Percentiles rank a stretch among this genome's conserved stretches.
Evolutionary conservation across 2,113 vertebrate genomes (phyloP).

Genomic region (Phainopepla nitens): DNA sequence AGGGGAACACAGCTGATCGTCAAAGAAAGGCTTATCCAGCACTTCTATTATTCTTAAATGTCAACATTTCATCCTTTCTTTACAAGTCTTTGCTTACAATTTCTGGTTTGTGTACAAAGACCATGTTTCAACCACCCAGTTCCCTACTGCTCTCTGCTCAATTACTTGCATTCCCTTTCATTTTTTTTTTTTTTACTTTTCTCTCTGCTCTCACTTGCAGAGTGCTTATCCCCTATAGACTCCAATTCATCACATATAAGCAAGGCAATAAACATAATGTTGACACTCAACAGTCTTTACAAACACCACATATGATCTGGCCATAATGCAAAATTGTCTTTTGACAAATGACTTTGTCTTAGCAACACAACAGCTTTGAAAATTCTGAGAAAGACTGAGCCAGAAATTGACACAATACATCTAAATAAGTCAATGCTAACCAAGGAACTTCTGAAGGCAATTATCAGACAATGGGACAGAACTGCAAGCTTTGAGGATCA

Average conservation of each 20-base stretch:
- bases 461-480: neutral
- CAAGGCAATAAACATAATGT: neutral
- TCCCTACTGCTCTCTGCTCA: neutral
- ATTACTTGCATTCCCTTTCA: neutral
- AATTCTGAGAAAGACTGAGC: neutral
- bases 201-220: neutral
- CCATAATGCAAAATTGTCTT: neutral
- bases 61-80: neutral
- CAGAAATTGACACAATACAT: neutral
- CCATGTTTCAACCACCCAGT: neutral
- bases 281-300: neutral
- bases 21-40: neutral
- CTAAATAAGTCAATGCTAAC: neutral
- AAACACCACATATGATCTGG: neutral
- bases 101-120: neutral
- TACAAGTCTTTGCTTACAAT: neutral
- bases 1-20: neutral
- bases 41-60: neutral
- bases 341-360: neutral
- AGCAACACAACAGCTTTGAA: neutral
- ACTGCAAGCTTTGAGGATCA: neutral
- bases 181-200: neutral
- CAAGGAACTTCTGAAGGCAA: neutral
- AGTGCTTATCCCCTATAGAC: neutral
- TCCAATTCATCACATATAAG: neutral